A percentile compares a stretch with the other conserved stretches of the same genome.
Conservation (phyloP, 2,113 vertebrate genomes). For the Malurus elegans region DNA sequence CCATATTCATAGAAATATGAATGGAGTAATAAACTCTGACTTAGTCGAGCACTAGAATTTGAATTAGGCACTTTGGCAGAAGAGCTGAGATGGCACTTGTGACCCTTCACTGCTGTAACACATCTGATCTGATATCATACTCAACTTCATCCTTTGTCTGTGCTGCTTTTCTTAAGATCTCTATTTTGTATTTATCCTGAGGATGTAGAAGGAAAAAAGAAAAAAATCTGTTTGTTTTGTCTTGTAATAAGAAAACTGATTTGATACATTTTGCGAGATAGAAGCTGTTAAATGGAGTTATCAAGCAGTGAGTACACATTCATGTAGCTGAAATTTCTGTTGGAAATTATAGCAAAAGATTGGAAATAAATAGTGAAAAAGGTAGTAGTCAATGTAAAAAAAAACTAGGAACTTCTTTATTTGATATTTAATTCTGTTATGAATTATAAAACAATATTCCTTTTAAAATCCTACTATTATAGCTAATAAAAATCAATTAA, state of each 20-base stretch:
- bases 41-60: background rate
- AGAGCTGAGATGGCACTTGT: background rate
- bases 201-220: background rate
- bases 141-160: background rate
- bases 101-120: background rate
- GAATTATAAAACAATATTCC: background rate
- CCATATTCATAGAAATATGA: background rate
- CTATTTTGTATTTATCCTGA: background rate
- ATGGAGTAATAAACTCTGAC: background rate
- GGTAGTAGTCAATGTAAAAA: background rate
- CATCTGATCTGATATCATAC: background rate
- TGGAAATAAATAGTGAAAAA: background rate
- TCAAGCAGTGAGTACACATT: background rate
- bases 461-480: background rate
- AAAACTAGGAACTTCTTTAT: background rate
- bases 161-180: background rate
- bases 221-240: background rate
- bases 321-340: background rate
- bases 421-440: background rate
- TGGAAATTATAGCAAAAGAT: background rate
- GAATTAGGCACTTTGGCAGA: background rate
- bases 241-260: background rate
- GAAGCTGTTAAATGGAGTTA: background rate
- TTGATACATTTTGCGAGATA: background rate
- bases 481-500: background rate